Evolutionary conservation across 2,888 invertebrate species (phyloP).

Genomic region (Diogma glabrata): DNA sequence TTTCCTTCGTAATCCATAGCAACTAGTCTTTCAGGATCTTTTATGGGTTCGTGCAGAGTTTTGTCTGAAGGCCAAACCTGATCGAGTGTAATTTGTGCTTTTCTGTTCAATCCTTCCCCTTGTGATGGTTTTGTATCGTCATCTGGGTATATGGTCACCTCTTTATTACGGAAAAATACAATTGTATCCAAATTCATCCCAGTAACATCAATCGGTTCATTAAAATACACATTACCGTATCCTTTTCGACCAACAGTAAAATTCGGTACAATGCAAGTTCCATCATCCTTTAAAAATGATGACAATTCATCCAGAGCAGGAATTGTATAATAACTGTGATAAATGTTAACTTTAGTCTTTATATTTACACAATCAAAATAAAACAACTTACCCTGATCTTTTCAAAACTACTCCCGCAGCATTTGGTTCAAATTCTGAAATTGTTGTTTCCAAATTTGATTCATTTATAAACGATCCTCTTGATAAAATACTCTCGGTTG

Average conservation of each 20-base stretch:
- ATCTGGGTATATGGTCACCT: slow-evolving; percentile 91
- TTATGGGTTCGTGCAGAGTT: slow-evolving; percentile 64
- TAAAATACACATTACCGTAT: slow-evolving; percentile 83
- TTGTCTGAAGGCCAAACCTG: slow-evolving; percentile 90
- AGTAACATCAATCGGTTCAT: slow-evolving; percentile 72
- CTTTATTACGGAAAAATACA: slow-evolving; percentile 87
- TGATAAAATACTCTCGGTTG: slow-evolving; percentile 25
- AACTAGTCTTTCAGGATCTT: slow-evolving; percentile 61
- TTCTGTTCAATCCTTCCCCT: slow-evolving; percentile 79
- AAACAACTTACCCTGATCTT: slow-evolving; percentile 45
- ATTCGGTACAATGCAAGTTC: slow-evolving; percentile 67
- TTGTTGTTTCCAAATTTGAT: slow-evolving; percentile 16
- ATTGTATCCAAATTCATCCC: slow-evolving; percentile 77
- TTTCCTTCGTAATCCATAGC: slow-evolving; percentile 79
- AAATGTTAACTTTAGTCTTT: neutral
- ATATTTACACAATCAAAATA: neutral
- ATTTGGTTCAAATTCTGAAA: slow-evolving; percentile 38
- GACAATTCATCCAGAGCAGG: slow-evolving; percentile 73
- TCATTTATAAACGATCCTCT: slow-evolving; percentile 26
- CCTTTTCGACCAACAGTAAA: slow-evolving; percentile 81
- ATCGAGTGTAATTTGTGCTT: slow-evolving; percentile 85
- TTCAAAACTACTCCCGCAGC: slow-evolving; percentile 67
- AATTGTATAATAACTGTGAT: slow-evolving; percentile 67
- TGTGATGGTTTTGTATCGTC: slow-evolving; percentile 75
- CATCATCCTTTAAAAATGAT: slow-evolving; percentile 55